Percentiles rank a stretch among this genome's conserved stretches.
phyloP scores from a whole-genome alignment of 2,797 vertebrate species.

The Lepilemur ruficaudatus region DNA sequence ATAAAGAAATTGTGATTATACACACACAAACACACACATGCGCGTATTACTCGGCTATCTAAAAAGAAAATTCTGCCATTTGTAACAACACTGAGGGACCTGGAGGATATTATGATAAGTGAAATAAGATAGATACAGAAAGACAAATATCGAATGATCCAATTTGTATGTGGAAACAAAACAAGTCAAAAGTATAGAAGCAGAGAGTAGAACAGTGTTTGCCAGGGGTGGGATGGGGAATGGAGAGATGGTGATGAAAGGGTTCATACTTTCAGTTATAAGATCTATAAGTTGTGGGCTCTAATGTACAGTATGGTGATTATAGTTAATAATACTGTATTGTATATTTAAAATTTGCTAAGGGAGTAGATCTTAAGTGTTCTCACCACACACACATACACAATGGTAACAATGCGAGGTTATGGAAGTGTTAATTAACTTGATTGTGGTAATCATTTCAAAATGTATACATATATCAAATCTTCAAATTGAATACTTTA shows the following conservation, averaged over 20 bases:
- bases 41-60: background rate
- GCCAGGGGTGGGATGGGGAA: too few relatives aligned
- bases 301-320: background rate
- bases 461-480: background rate
- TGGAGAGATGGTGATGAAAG: background rate
- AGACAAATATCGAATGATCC: background rate
- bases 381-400: background rate
- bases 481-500: background rate
- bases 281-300: background rate
- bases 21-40: background rate
- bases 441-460: background rate
- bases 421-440: background rate
- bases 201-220: background rate
- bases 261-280: background rate
- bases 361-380: background rate
- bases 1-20: background rate
- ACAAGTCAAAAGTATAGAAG: background rate
- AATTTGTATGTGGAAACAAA: background rate
- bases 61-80: background rate
- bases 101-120: too few relatives aligned
- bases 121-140: background rate
- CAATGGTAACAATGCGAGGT: background rate
- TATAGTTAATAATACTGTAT: background rate
- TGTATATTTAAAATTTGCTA: background rate
- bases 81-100: background rate